Conservation (phyloP, 2,888 invertebrate genomes). For the Caenorhabditis sp. region DNA sequence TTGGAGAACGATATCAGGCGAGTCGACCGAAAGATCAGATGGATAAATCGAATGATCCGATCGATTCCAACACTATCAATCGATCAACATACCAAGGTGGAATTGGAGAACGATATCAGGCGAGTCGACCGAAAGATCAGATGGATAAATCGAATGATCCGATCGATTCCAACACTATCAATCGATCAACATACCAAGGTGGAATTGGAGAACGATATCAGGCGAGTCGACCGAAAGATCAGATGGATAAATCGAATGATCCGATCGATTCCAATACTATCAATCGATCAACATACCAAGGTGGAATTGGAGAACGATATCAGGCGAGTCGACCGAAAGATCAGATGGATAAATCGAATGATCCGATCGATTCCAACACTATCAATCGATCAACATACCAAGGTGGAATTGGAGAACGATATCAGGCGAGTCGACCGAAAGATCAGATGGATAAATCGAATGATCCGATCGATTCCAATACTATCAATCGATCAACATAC, state of each 20-base stretch:
- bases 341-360: slow-evolving; percentile 8
- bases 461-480: slow-evolving; percentile 10
- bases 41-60: slow-evolving; percentile 19
- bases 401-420: slow-evolving; percentile 17
- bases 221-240: slow-evolving; percentile 20
- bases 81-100: slow-evolving; percentile 27
- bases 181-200: slow-evolving; percentile 25
- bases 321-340: slow-evolving; percentile 16
- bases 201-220: slow-evolving; percentile 21
- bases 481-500: slow-evolving; percentile 16
- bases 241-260: slow-evolving; percentile 19
- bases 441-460: slow-evolving; percentile 10
- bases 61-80: slow-evolving; percentile 24
- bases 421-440: slow-evolving; percentile 8
- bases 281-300: slow-evolving; percentile 25
- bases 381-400: slow-evolving; percentile 17
- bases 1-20: slow-evolving; percentile 20
- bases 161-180: slow-evolving; percentile 22
- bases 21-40: slow-evolving; percentile 25
- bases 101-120: slow-evolving; percentile 19
- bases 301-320: slow-evolving; percentile 20
- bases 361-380: slow-evolving; percentile 8
- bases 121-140: slow-evolving; percentile 21
- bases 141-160: slow-evolving; percentile 22
- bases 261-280: slow-evolving; percentile 18